phyloP scores from a whole-genome alignment of 1,140 invertebrate species.

The Lerema accius region DNA sequence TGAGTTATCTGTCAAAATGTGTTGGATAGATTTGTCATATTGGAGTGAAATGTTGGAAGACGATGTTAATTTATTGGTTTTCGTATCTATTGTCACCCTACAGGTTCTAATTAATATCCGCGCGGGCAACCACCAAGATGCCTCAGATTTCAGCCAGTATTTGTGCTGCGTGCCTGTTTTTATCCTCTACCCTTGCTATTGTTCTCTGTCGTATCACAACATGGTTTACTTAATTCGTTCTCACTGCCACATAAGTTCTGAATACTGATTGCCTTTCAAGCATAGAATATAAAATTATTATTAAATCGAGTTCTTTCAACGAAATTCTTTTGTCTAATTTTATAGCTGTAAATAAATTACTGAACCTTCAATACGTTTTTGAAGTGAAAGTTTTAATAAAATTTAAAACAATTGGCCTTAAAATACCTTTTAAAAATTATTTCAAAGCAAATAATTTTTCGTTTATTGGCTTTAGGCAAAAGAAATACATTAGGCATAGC shows the following conservation, averaged over 20 bases:
- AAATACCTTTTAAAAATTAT: too few species aligned
- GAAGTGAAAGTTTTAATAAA: too few species aligned
- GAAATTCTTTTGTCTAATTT: neutral
- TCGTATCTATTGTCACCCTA: conserved; percentile 67
- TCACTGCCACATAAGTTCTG: conserved; percentile 71
- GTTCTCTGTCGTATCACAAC: conserved; percentile 75
- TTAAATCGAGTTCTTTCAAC: neutral
- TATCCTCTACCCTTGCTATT: conserved; percentile 72
- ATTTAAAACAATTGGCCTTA: too few species aligned
- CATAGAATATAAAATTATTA: conserved; percentile 27
- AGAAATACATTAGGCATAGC: too few species aligned
- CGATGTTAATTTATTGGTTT: conserved; percentile 34
- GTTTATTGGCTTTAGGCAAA: too few species aligned
- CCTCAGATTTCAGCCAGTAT: conserved; percentile 56
- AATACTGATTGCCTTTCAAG: conserved; percentile 66
- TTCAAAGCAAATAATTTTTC: too few species aligned
- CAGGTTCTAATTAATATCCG: conserved; percentile 73
- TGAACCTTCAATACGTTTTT: too few species aligned
- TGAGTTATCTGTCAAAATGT: neutral
- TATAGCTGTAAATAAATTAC: conserved; percentile 34
- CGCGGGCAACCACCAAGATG: conserved; percentile 54
- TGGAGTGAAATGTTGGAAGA: conserved; percentile 20
- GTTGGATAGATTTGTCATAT: conserved; percentile 5
- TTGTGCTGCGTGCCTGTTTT: conserved; percentile 72
- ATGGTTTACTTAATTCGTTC: conserved; percentile 77